Base-by-base conservation (phyloP, 2,113 vertebrate genomes). In the Carassius gibelio region DNA sequence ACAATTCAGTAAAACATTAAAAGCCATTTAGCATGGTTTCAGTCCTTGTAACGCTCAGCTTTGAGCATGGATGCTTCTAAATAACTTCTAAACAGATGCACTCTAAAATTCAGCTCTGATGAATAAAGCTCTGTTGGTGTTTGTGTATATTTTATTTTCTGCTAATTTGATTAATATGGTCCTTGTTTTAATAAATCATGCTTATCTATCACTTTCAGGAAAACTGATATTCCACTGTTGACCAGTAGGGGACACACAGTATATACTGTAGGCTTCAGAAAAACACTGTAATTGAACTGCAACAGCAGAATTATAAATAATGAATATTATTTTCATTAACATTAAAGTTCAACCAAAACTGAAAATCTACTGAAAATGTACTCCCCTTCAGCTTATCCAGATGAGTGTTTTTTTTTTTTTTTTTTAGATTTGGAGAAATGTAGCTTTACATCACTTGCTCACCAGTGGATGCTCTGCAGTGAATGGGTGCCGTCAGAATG, bases 1-100 rank as follows among this genome's bases (percentile, higher is more conserved):
- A 81, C 23, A 48, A 45, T 26, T 74, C 71, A n/a, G 34, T 83
- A 42, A 74, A 83, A 74, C 71, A 45, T 14, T 74, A 69, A 77
- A 8, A 59, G 75, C 50, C 75, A 57, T 77, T 30, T 77, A 34
- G 50, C 57, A 13, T 21, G 45, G 8, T 26, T 14, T 52, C 23
- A 52, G 10, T 52, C 45, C 13, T 3, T 26, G 50, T 75, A 50
- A 23, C 5, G 26, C 50, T 17, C 5, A 76, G 74, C 74, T 34
- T 30, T 76, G 34, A 30, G 75, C 52, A 42, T 48, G 11, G 9
- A 48, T 48, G 45, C 45, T 48, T 17, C 15, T 68, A 68, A 68
- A 36, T 13, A 55, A 10, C 45, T 11, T 68, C 30, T 68, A 36
- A 68, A 36, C 30, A 17, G 52, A 55, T 55, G 52, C 52, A 17